Percentiles rank a stretch among this genome's conserved stretches.
These are phyloP conservation scores for Recurvirostra avosetta DNA, from an alignment of 2,113 vertebrate genomes.

Conservation along the genomic window DNA sequence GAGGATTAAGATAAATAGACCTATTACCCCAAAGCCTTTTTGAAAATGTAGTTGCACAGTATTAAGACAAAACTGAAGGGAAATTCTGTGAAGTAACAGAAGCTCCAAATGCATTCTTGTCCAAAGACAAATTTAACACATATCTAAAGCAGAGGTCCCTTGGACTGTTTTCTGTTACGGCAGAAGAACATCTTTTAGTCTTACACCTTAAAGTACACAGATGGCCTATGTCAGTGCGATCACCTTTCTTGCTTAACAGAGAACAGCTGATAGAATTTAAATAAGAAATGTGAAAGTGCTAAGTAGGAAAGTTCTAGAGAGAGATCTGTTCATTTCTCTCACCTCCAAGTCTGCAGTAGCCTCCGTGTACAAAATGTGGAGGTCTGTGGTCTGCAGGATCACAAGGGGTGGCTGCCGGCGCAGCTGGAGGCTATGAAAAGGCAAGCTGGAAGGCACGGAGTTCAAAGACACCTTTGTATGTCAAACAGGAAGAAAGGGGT, in stretches of 20 bases:
- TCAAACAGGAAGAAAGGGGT: background rate
- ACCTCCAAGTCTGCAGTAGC: background rate
- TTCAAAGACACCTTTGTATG: background rate
- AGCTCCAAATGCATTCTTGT: background rate
- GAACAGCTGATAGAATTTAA: conserved; percentile 44
- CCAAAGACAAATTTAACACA: background rate
- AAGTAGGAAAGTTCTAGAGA: background rate
- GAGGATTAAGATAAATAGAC: conserved; percentile 15
- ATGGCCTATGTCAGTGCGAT: conserved; percentile 6
- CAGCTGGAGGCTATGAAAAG: background rate
- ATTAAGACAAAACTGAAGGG: background rate
- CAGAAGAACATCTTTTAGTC: background rate
- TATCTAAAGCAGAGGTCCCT: background rate
- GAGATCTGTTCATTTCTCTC: background rate
- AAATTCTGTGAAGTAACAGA: background rate
- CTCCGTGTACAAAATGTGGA: background rate
- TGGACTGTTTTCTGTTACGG: background rate
- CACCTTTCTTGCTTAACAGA: background rate
- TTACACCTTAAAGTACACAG: background rate
- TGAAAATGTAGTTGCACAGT: background rate
- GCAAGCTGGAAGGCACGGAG: background rate
- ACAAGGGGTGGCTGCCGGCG: fast-evolving
- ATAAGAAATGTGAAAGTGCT: background rate
- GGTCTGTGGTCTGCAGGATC: background rate
- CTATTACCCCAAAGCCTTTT: background rate